Conservation (phyloP, 2,797 vertebrate species). For the Eupleurogrammus muticus region DNA sequence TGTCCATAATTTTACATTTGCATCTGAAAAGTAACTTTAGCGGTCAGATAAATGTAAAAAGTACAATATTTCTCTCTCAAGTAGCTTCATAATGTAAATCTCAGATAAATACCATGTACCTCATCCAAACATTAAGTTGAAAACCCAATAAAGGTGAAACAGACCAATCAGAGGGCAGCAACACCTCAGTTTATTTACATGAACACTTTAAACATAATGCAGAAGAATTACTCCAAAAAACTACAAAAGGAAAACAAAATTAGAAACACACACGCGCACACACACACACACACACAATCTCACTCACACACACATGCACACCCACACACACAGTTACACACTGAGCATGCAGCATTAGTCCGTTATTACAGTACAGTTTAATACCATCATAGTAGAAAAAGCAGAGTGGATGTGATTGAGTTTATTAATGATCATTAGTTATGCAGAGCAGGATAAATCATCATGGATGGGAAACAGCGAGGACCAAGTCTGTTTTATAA, state of each 20-base stretch:
- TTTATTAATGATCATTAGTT: conserved; percentile 33
- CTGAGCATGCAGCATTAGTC: conserved; percentile 73
- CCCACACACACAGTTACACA: conserved; percentile 53
- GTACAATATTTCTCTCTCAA: too few species aligned
- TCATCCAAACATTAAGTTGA: too few species aligned
- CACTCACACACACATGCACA: conserved; percentile 16
- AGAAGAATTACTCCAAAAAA: conserved; percentile 28
- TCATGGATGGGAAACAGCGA: conserved; percentile 16
- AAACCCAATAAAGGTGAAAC: not conserved
- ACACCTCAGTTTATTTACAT: conserved; percentile 75
- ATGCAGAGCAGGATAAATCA: conserved; percentile 25
- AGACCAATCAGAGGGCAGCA: conserved; percentile 40
- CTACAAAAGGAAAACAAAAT: conserved; percentile 23
- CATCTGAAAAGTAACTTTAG: too few species aligned
- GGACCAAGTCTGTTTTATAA: not conserved
- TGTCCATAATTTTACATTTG: too few species aligned
- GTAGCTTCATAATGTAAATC: too few species aligned
- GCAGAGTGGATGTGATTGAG: conserved; percentile 38
- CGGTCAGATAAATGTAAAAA: too few species aligned
- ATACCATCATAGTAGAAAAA: conserved; percentile 63
- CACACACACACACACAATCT: conserved; percentile 12
- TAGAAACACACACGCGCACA: conserved; percentile 39
- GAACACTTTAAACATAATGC: conserved; percentile 65
- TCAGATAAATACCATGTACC: too few species aligned
- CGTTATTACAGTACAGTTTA: conserved; percentile 55